A percentile compares a stretch with the other conserved stretches of the same genome.
These are phyloP conservation scores for Drosophila recens DNA, from an alignment of 2,888 invertebrate genomes.

Conservation along the genomic window DNA sequence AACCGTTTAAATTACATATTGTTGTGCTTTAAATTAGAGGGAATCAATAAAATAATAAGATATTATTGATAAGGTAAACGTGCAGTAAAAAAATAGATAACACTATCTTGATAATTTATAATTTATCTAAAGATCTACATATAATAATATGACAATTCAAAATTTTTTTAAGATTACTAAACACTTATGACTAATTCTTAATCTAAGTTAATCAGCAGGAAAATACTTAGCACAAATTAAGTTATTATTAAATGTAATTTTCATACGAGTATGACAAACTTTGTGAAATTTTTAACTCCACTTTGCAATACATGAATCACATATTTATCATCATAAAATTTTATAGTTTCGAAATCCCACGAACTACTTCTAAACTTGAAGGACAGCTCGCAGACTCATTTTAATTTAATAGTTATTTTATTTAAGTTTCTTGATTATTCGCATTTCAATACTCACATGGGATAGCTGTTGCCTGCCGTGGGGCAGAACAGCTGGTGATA, in stretches of 20 bases:
- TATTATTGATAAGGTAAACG: background rate
- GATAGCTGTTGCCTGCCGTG: conserved; percentile 95
- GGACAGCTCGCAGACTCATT: conserved; percentile 14
- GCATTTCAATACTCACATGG: conserved; percentile 89
- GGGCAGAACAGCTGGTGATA: conserved; percentile 96
- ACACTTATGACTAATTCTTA: too few species aligned
- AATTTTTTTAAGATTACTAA: too few species aligned
- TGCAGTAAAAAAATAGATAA: background rate
- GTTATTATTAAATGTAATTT: conserved; percentile 15
- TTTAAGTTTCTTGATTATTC: background rate
- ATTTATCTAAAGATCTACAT: background rate
- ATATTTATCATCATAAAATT: conserved; percentile 22
- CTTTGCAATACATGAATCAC: conserved; percentile 30
- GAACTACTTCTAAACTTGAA: conserved; percentile 20
- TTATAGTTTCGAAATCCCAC: conserved; percentile 16
- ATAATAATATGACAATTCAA: background rate
- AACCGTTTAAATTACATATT: too few species aligned
- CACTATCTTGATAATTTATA: background rate
- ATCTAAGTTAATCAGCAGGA: too few species aligned
- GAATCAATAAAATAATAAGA: background rate
- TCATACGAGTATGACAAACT: conserved; percentile 9
- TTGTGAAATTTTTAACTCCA: conserved; percentile 6
- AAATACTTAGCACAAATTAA: conserved; percentile 24
- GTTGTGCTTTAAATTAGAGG: background rate
- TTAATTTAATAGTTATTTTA: conserved; percentile 2